Evolutionary conservation across 2,113 vertebrate species (phyloP), one percentile per base, ranked within the genome.

Genomic region (Grammomys dolichurus): DNA sequence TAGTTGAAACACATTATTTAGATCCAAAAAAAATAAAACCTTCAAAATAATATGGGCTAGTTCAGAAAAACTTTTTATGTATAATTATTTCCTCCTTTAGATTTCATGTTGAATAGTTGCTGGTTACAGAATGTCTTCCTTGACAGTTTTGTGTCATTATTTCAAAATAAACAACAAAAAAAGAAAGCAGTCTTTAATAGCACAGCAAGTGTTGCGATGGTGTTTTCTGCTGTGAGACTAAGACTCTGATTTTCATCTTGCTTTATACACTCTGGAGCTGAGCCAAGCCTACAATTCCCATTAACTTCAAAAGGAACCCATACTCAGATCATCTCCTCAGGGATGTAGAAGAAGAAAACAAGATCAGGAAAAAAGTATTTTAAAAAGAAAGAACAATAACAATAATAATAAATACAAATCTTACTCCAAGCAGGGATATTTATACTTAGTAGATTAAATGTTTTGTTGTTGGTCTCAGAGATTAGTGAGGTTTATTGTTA

Each of bases 91-190:
- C 54, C 9, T 84, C n/a, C 11, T 65, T 13, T 70, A 63, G 12
- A 67, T 26, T 81, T 26, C 54, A 78, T n/a, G 20, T 72, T 84
- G 46, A 75, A 75, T 90, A 92, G 31, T 77, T 76, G 13, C 60
- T 84, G 69, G 81, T 72, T 82, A 94, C 36, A 81, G n/a, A 93
- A 93, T 90, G 7, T 90, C 43, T 78, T 95, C 11, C 33, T 82
- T 90, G 56, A 90, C 16, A 60, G 31, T 85, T 89, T 81, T 81
- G 93, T 93, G 46, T 91, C 56, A 91, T 97, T 72, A 67, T 48
- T 91, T 91, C 58, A 82, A 94, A 96, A 90, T 78, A 82, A 93
- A 87, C 22, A 94, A 82, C 73, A 94, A 75, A 93, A 97, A 76
- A 43, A 31, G 26, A 87, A 54, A 81, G n/a, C 40, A 84, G 60